Percentiles rank a stretch among this genome's conserved stretches.
Evolutionary conservation across 1,140 invertebrate genomes (phyloP).

Genomic region (Meloidogyne floridensis): DNA sequence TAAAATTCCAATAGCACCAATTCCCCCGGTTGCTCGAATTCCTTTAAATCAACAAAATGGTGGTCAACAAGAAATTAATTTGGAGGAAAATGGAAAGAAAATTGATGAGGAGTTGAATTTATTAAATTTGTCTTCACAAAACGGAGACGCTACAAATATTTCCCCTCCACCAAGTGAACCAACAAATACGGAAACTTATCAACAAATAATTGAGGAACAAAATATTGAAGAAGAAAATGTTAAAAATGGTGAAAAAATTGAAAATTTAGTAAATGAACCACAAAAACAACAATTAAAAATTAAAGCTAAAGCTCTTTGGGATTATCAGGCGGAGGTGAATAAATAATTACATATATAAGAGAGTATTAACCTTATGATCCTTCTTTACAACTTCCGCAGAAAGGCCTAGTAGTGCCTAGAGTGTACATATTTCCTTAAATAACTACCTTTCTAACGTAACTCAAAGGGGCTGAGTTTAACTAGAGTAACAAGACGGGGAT

Average conservation of each 20-base stretch:
- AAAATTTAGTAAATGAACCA: too few species aligned
- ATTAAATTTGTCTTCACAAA: neutral
- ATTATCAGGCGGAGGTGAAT: constrained; percentile 82
- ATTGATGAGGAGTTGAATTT: neutral
- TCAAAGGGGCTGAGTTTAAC: too few species aligned
- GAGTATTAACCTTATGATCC: too few species aligned
- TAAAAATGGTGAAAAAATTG: neutral
- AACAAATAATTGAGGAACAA: constrained; percentile 18
- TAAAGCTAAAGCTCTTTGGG: constrained; percentile 84
- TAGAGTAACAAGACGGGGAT: too few species aligned
- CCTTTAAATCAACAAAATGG: neutral
- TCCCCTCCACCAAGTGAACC: neutral
- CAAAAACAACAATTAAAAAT: too few species aligned
- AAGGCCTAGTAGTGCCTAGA: too few species aligned
- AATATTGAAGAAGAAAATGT: neutral
- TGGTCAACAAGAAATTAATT: neutral
- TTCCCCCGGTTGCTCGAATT: constrained; percentile 28
- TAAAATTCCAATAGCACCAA: constrained; percentile 30
- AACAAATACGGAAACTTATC: constrained; percentile 1
- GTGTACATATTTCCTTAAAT: too few species aligned
- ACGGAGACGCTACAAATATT: neutral
- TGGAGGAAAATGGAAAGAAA: constrained; percentile 1
- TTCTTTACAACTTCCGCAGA: too few species aligned
- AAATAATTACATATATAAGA: neutral
- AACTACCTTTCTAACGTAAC: too few species aligned